These are phyloP conservation scores for Coracopsis vasa DNA, from an alignment of 2,113 vertebrate genomes.

Conservation along the genomic window DNA sequence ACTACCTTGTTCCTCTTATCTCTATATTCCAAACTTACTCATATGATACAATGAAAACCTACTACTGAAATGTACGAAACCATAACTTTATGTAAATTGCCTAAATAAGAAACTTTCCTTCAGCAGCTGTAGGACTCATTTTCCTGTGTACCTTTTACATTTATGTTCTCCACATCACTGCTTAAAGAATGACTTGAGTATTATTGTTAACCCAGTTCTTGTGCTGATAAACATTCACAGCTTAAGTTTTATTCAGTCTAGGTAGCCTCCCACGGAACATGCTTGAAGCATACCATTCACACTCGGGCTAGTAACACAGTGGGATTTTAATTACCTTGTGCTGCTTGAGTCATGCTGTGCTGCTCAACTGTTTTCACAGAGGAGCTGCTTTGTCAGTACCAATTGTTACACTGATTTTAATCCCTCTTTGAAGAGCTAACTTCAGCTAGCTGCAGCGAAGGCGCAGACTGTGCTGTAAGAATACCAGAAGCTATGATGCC, in stretches of 20 bases:
- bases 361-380: neutral
- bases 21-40: neutral
- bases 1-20: neutral
- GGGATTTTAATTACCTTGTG: neutral
- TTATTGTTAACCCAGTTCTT: neutral
- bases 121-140: neutral
- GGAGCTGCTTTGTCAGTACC: neutral
- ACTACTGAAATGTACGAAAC: neutral
- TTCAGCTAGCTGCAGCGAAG: neutral
- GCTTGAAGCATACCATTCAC: neutral
- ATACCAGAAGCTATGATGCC: neutral
- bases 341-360: neutral
- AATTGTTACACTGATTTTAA: neutral
- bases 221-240: neutral
- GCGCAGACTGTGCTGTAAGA: neutral
- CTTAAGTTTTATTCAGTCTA: neutral
- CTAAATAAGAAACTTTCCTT: neutral
- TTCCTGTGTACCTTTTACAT: neutral
- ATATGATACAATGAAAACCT: neutral
- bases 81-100: neutral
- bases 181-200: neutral
- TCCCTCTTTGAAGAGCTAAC: neutral
- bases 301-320: neutral
- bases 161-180: neutral
- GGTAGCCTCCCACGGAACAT: neutral